Evolutionary conservation across 2,888 invertebrate genomes (phyloP).

Genomic region (Peribatodes rhomboidaria): DNA sequence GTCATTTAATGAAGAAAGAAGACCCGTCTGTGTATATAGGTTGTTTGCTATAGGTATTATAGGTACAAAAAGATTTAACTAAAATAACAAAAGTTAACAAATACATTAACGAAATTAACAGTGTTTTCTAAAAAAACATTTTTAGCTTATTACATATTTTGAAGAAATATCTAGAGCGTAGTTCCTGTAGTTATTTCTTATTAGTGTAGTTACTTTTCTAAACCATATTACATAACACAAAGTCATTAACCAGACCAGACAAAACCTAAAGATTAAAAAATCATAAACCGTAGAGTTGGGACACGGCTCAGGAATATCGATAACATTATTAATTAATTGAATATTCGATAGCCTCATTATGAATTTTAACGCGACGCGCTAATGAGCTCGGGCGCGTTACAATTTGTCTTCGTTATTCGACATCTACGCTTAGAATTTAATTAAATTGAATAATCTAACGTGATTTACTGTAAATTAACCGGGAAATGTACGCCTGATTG

Average conservation of each 20-base stretch:
- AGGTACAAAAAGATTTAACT: too few relatives aligned
- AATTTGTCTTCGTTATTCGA: conserved; percentile 78
- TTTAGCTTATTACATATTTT: too few relatives aligned
- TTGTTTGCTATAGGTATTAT: too few relatives aligned
- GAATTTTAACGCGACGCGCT: conserved; percentile 77
- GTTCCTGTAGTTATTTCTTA: too few relatives aligned
- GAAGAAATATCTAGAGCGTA: too few relatives aligned
- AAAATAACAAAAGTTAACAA: too few relatives aligned
- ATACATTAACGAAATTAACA: too few relatives aligned
- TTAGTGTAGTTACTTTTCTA: too few relatives aligned
- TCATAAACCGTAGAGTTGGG: conserved; percentile 51
- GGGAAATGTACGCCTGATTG: conserved; percentile 41
- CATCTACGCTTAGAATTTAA: conserved; percentile 66
- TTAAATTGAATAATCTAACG: conserved; percentile 68
- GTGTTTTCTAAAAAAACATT: too few relatives aligned
- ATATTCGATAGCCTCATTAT: conserved; percentile 77
- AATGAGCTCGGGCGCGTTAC: conserved; percentile 70
- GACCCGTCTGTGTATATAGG: too few relatives aligned
- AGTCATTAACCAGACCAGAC: neutral
- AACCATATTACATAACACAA: neutral
- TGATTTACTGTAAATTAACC: conserved; percentile 71
- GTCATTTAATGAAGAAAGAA: too few relatives aligned
- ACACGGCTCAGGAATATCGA: conserved; percentile 56
- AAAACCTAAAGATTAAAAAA: conserved; percentile 54
- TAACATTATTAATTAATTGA: conserved; percentile 79